Percentiles rank a stretch among this genome's conserved stretches.
These are phyloP conservation scores for Rhynchonycteris naso DNA, from an alignment of 2,797 vertebrate genomes.

Conservation along the genomic window DNA sequence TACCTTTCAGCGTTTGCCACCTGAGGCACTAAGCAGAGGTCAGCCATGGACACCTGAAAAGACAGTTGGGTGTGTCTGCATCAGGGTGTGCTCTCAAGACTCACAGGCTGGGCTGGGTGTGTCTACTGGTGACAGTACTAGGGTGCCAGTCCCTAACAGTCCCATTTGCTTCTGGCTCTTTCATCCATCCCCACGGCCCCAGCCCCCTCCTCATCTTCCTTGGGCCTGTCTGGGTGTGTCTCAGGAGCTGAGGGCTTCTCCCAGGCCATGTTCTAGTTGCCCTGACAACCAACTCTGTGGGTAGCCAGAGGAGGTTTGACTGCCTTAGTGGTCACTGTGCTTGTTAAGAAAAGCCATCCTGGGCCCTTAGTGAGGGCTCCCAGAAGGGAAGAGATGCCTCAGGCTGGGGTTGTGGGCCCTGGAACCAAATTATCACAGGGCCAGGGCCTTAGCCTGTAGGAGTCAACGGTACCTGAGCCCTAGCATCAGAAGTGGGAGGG, in stretches of 20 bases:
- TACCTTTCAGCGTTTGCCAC: constrained; percentile 97
- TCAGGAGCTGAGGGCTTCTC: background rate
- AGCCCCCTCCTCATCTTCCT: background rate
- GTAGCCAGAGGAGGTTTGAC: background rate
- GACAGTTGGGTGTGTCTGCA: background rate
- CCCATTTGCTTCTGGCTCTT: background rate
- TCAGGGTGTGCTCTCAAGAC: background rate
- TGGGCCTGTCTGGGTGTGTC: background rate
- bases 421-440: background rate
- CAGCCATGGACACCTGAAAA: constrained; percentile 95
- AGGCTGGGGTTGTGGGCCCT: background rate
- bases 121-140: background rate
- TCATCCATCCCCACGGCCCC: background rate
- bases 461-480: background rate
- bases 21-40: constrained; percentile 96
- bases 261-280: background rate
- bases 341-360: background rate
- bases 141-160: background rate
- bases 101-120: background rate
- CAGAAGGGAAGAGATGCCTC: background rate
- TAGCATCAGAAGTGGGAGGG: background rate
- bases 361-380: background rate
- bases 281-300: background rate
- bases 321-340: background rate
- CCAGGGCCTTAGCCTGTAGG: background rate